These are phyloP conservation scores for Urocitellus parryii DNA, from an alignment of 2,113 vertebrate genomes.

Conservation along the genomic window DNA sequence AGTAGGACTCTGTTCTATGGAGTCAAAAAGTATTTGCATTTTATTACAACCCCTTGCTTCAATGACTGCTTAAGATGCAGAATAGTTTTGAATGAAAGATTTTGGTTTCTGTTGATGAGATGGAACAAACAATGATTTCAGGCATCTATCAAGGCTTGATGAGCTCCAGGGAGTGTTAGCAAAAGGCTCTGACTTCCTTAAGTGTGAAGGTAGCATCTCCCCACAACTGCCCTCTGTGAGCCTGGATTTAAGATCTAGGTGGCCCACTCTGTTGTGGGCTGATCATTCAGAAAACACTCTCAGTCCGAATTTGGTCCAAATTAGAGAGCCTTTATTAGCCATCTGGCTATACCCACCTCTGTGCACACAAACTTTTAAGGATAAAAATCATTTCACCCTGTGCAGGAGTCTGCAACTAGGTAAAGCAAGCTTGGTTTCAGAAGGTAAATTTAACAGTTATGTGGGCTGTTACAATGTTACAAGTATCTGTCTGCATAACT, in stretches of 20 bases:
- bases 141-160: background rate
- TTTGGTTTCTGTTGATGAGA: constrained; percentile 1
- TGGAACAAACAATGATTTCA: background rate
- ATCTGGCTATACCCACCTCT: too few relatives aligned
- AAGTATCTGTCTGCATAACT: too few relatives aligned
- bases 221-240: background rate
- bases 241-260: background rate
- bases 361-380: too few relatives aligned
- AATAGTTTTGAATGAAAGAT: constrained; percentile 47
- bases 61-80: background rate
- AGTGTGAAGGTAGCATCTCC: background rate
- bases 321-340: too few relatives aligned
- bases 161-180: background rate
- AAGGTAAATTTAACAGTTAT: too few relatives aligned
- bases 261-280: background rate
- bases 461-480: too few relatives aligned
- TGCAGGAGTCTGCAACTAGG: too few relatives aligned
- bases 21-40: constrained; percentile 17
- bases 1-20: background rate
- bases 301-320: too few relatives aligned
- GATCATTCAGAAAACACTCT: too few relatives aligned
- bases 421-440: too few relatives aligned
- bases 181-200: background rate
- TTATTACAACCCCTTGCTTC: background rate
- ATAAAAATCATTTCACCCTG: too few relatives aligned